Conservation (phyloP, 2,888 invertebrate genomes). For the Philaethria dido region DNA sequence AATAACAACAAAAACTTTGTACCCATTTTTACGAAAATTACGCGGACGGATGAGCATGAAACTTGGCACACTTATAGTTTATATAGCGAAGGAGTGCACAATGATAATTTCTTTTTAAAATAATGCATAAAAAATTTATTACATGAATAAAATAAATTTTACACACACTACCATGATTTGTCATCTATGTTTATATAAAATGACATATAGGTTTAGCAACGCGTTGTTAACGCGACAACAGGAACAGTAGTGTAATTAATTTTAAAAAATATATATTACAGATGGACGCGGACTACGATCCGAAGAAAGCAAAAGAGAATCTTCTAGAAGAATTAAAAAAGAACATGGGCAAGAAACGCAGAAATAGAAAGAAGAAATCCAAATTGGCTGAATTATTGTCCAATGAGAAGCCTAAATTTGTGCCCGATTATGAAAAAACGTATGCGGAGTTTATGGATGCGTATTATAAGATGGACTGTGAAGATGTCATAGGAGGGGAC, state of each 20-base stretch:
- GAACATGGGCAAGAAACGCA: conserved; percentile 82
- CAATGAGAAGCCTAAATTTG: conserved; percentile 91
- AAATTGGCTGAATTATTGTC: conserved; percentile 89
- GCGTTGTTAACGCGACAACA: too few species aligned
- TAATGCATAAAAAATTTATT: too few species aligned
- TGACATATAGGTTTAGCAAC: too few species aligned
- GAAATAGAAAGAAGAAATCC: conserved; percentile 86
- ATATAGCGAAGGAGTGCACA: too few species aligned
- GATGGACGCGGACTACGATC: conserved; percentile 96
- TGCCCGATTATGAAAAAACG: conserved; percentile 88
- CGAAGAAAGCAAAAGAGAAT: conserved; percentile 73
- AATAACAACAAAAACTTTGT: too few species aligned
- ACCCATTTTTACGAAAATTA: too few species aligned
- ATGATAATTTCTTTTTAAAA: too few species aligned
- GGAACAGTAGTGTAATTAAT: background rate
- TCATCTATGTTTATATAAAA: too few species aligned
- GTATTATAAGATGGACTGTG: conserved; percentile 97
- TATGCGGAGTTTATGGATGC: conserved; percentile 96
- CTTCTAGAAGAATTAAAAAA: conserved; percentile 83
- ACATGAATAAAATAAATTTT: too few species aligned
- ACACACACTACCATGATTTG: too few species aligned
- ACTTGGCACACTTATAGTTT: too few species aligned
- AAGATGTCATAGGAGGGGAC: conserved; percentile 97
- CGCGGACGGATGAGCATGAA: too few species aligned
- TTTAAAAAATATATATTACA: conserved; percentile 55